A percentile compares a stretch with the other conserved stretches of the same genome.
These are phyloP conservation scores for Bursaphelenchus mucronatus DNA, from an alignment of 1,140 invertebrate genomes.

Conservation along the genomic window DNA sequence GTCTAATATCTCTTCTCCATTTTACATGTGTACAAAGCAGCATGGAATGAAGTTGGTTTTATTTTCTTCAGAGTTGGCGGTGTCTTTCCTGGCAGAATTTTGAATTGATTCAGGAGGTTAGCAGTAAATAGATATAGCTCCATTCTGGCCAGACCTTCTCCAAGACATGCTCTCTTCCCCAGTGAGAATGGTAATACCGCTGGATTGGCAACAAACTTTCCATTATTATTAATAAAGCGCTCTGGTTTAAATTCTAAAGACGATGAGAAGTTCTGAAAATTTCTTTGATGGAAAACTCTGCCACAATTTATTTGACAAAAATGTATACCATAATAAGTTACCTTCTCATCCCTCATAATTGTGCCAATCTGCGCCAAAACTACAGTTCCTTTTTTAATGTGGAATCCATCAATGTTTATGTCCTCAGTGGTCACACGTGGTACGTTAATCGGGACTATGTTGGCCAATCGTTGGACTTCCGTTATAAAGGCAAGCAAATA, in stretches of 20 bases:
- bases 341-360: conserved; percentile 12
- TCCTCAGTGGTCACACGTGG: conserved; percentile 7
- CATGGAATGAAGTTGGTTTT: too few relatives aligned
- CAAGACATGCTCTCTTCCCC: conserved; percentile 75
- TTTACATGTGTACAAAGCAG: too few relatives aligned
- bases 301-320: too few relatives aligned
- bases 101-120: conserved; percentile 75
- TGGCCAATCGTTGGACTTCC: conserved; percentile 7
- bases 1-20: too few relatives aligned
- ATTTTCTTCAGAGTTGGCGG: too few relatives aligned
- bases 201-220: conserved; percentile 72
- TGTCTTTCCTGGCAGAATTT: conserved; percentile 53
- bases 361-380: conserved; percentile 8
- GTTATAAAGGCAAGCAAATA: conserved; percentile 30
- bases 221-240: conserved; percentile 74
- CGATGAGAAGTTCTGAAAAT: conserved; percentile 61
- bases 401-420: conserved; percentile 13
- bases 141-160: conserved; percentile 78
- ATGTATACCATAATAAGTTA: background rate
- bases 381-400: conserved; percentile 6
- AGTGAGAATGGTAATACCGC: conserved; percentile 82
- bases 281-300: background rate
- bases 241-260: conserved; percentile 77
- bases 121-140: conserved; percentile 83
- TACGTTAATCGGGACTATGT: conserved; percentile 7